Evolutionary conservation across 2,888 invertebrate genomes (phyloP).

Genomic region (Drosophila kambysellisi): DNA sequence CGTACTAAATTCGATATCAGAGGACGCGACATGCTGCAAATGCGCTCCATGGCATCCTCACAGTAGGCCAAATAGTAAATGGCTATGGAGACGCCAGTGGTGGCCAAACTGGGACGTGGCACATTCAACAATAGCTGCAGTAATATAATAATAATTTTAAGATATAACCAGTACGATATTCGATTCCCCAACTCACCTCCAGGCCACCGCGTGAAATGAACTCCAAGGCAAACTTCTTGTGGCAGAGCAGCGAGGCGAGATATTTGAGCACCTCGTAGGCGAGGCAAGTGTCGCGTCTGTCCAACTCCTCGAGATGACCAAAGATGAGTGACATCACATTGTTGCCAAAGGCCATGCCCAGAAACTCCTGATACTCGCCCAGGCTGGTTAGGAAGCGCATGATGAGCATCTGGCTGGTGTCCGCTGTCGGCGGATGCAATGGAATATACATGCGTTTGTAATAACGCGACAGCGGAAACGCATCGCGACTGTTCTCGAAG

Average conservation of each 20-base stretch:
- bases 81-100: constrained; percentile 97
- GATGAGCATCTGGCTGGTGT: constrained; percentile 96
- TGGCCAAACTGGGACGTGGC: constrained; percentile 96
- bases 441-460: constrained; percentile 87
- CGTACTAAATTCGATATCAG: constrained; percentile 92
- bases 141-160: background rate
- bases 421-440: constrained; percentile 94
- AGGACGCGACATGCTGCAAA: constrained; percentile 93
- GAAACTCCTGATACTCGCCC: constrained; percentile 99
- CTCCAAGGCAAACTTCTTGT: constrained; percentile 99
- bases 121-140: constrained; percentile 92
- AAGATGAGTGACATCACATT: constrained; percentile 95
- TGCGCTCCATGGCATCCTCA: constrained; percentile 98
- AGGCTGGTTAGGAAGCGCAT: constrained; percentile 97
- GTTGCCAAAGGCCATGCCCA: constrained; percentile 96
- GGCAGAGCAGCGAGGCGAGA: constrained; percentile 96
- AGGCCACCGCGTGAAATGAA: constrained; percentile 96
- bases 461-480: constrained; percentile 71
- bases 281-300: constrained; percentile 95
- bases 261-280: constrained; percentile 99
- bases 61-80: constrained; percentile 98
- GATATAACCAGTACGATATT: background rate
- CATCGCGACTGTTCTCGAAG: constrained; percentile 83
- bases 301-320: constrained; percentile 94
- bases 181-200: constrained; percentile 86